These are phyloP conservation scores for Parasteatoda tepidariorum DNA, from an alignment of 1,140 invertebrate species.

Conservation along the genomic window DNA sequence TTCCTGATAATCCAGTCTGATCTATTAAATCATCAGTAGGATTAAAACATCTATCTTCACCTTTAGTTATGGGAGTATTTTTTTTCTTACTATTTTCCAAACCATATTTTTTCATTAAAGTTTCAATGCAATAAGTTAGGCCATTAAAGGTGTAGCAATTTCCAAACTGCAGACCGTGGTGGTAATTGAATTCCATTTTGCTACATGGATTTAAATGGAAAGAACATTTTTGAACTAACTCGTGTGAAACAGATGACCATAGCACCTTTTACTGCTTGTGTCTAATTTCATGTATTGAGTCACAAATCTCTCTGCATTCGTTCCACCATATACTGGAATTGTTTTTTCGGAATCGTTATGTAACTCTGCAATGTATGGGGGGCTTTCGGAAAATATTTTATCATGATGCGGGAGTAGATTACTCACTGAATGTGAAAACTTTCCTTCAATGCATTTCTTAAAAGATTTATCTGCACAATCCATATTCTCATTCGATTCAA, in stretches of 20 bases:
- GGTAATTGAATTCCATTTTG: not conserved
- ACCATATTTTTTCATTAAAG: too few relatives aligned
- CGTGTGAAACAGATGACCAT: not conserved
- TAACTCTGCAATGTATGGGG: not conserved
- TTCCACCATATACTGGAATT: too few relatives aligned
- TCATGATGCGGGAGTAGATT: not conserved
- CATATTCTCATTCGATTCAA: conserved; percentile 17
- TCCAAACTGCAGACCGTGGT: conserved; percentile 1
- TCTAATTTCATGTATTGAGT: not conserved
- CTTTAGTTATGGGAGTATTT: too few relatives aligned
- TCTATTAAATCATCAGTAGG: too few relatives aligned
- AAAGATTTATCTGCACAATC: not conserved
- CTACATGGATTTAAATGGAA: not conserved
- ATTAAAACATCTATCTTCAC: too few relatives aligned
- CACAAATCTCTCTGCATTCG: not conserved
- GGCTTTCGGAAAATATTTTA: not conserved
- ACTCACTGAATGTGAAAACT: not conserved
- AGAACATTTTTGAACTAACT: not conserved
- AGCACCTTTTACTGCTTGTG: not conserved
- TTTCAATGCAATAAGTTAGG: too few relatives aligned
- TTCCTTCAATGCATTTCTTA: not conserved
- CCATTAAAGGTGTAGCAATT: conserved; percentile 16
- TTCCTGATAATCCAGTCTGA: too few relatives aligned
- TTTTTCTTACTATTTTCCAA: too few relatives aligned
- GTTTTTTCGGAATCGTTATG: too few relatives aligned